Percentiles rank a stretch among this genome's conserved stretches.
These are phyloP conservation scores for Drosophila baimaii DNA, from an alignment of 1,140 invertebrate species.

Conservation along the genomic window DNA sequence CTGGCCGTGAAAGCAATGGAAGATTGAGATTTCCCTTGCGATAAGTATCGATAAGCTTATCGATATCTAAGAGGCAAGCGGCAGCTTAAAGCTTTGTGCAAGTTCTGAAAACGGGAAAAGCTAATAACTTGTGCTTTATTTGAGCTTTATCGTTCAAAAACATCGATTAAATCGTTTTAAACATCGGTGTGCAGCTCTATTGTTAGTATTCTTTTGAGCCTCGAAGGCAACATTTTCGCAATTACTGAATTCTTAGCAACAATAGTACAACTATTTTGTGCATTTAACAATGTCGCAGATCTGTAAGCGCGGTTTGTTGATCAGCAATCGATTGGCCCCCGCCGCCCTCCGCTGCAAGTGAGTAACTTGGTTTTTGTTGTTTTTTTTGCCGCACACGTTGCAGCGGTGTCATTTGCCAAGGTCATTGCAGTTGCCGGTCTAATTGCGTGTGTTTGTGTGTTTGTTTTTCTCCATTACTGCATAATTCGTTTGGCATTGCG, in stretches of 20 bases:
- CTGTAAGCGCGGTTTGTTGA: slow-evolving; percentile 61
- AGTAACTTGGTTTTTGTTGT: slow-evolving; percentile 37
- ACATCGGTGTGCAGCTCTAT: no score
- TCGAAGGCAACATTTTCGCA: slow-evolving; percentile 31
- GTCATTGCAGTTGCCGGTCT: slow-evolving; percentile 71
- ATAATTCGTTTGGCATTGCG: slow-evolving; percentile 47
- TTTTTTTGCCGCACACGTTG: slow-evolving; percentile 55
- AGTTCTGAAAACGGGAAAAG: no score
- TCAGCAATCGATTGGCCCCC: slow-evolving; percentile 62
- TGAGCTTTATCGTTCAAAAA: no score
- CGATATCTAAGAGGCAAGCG: no score
- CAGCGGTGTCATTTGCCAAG: slow-evolving; percentile 76
- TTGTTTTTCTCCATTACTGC: slow-evolving; percentile 38
- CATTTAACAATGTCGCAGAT: slow-evolving; percentile 65
- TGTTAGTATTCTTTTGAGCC: slow-evolving; percentile 33
- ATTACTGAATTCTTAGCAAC: slow-evolving; percentile 26
- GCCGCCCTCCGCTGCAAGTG: slow-evolving; percentile 66
- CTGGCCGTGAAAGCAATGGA: slow-evolving; percentile 15
- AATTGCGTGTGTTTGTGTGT: slow-evolving; percentile 20
- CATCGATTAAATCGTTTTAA: no score
- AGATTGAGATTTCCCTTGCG: neutral
- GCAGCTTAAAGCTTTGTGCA: no score
- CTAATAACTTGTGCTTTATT: no score
- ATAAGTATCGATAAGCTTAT: slow-evolving; percentile 23
- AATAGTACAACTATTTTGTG: slow-evolving; percentile 38